Base-by-base conservation (phyloP, 2,888 invertebrate genomes). In the Clistopyga incitator region DNA sequence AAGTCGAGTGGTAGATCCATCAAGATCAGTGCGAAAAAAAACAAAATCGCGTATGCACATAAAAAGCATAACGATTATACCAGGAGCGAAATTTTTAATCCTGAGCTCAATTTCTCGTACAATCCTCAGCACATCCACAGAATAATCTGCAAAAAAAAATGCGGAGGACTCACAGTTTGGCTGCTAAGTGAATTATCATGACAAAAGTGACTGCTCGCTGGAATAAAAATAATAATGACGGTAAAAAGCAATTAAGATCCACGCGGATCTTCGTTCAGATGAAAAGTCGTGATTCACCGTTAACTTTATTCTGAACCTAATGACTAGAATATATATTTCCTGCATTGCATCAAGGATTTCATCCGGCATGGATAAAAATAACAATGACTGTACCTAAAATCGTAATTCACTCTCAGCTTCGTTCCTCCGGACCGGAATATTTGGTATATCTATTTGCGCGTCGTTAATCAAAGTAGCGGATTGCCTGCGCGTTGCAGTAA, bases 371-470 rank as follows among this genome's bases (percentile, higher is more conserved):
- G 42, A 15, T 65, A 47, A 54, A 20, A 68, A 68, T 20, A n/a
- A 54, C 52, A 50, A 70, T 45, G 47, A 47, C 29, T 13, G n/a
- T n/a, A 47, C 42, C 61, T 34, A 64, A 71, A 81, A 67, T 80
- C 70, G 38, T 61, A 25, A 64, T 59, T 65, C 72, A 67, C 67
- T 64, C 45, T 50, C 45, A 50, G 74, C 77, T 87, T 76, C 65
- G 85, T 68, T 56, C n/a, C n/a, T n/a, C n/a, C 67, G 11, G 42
- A 75, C 68, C 25, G 59, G 50, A 71, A 82, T 72, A 50, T 52
- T 20, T 20, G 42, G 38, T 18, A 15, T 67, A 65, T 74, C 13
- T 67, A 13, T 34, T 68, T 20, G 20, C 59, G 61, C 45, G 45
- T 23, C 38, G 47, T 23, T 50, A 59, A 65, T 47, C 45, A 59